Evolutionary conservation across 1,140 invertebrate species (phyloP), one percentile per base, ranked within the genome.

Genomic region (Nephotettix cincticeps): DNA sequence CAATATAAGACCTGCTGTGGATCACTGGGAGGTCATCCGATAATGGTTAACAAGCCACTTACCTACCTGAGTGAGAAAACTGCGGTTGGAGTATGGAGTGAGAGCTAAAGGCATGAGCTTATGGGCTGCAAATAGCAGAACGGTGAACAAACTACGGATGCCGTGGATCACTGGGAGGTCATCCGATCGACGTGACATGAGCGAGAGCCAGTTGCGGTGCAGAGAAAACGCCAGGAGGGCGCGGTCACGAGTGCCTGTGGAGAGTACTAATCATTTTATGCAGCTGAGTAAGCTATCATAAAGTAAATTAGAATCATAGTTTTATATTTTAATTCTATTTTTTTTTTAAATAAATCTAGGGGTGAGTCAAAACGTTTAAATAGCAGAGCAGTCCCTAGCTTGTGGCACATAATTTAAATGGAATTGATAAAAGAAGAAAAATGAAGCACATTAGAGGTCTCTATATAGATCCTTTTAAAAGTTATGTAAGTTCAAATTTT

Each of bases 91-190:
- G 73, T 85, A 86, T 1, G 89, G 87, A 70, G 84, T 83, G 68
- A 84, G 82, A 13, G 83, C 84, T 1, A 86, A 80, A 23, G 85
- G 83, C 43, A 90, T 83, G 69, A 88, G 82, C 79, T 89, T 89
- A 73, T 90, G 87, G 19, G 84, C 86, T 1, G 88, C 72, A 71
- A 89, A 86, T 56, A 90, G 78, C 28, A 83, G 79, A 0, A 89
- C 75, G 1, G 85, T 88, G 63, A 84, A 83, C 19, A 88, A 67
- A 11, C 86, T 81, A 71, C 86, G 82, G 36, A 90, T 81, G 9
- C 89, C 85, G 71, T 90, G 86, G 66, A 91, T 86, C 74, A 86
- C 88, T 54, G 83, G 80, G 58, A 89, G 86, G 71, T 88, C 86
- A 51, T 82, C 83, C 29, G 73, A 64, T 76, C 76, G 72, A 27